These are phyloP conservation scores for Aelia acuminata DNA, from an alignment of 2,888 invertebrate genomes.

Conservation along the genomic window DNA sequence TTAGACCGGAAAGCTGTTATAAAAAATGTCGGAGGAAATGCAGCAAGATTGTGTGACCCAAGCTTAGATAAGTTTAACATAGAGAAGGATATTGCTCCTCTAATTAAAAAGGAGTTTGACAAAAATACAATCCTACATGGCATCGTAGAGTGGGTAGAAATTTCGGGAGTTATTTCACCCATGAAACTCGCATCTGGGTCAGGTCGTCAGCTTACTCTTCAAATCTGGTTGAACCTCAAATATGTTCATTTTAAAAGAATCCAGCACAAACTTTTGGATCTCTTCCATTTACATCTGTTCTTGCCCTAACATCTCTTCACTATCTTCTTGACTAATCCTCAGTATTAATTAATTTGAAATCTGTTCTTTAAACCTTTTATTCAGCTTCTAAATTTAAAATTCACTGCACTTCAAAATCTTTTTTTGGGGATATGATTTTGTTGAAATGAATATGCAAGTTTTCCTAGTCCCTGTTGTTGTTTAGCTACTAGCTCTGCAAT, in stretches of 20 bases:
- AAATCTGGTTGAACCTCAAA: slow-evolving; percentile 89
- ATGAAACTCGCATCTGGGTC: slow-evolving; percentile 98
- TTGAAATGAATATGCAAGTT: no score
- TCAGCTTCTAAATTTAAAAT: no score
- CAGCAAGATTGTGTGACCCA: slow-evolving; percentile 99
- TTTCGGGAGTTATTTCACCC: slow-evolving; percentile 98
- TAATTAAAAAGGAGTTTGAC: slow-evolving; percentile 99
- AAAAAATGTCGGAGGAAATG: slow-evolving; percentile 99
- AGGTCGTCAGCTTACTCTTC: slow-evolving; percentile 97
- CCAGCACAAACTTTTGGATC: slow-evolving; percentile 55
- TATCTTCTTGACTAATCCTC: slow-evolving; percentile 33
- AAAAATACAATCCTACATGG: slow-evolving; percentile 99
- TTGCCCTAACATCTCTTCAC: slow-evolving; percentile 45
- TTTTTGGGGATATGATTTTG: no score
- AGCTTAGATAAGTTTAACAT: slow-evolving; percentile 99
- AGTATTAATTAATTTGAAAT: slow-evolving; percentile 2
- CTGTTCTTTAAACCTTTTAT: no score
- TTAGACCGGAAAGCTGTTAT: slow-evolving; percentile 98
- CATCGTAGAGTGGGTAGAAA: slow-evolving; percentile 99
- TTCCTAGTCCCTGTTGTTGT: no score
- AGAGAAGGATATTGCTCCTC: slow-evolving; percentile 99
- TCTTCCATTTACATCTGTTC: slow-evolving; percentile 52
- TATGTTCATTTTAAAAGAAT: slow-evolving; percentile 1
- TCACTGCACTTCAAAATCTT: no score
- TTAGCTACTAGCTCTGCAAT: no score